These are phyloP conservation scores for Octonoba sinensis DNA, from an alignment of 2,888 invertebrate genomes.

Conservation along the genomic window DNA sequence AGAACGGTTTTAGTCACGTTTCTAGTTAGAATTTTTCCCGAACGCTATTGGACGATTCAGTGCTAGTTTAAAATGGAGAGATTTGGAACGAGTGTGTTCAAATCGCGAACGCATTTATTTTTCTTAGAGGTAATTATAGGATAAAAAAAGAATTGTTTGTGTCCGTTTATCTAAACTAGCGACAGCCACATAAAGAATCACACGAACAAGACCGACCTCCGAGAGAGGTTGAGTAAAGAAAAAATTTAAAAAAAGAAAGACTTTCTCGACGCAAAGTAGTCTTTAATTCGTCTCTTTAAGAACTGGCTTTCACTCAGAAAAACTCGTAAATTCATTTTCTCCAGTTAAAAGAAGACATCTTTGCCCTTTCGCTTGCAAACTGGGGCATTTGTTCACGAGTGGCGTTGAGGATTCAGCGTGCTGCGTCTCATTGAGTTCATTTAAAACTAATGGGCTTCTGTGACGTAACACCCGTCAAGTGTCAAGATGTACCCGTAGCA, in stretches of 20 bases:
- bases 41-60: too few relatives aligned
- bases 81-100: too few relatives aligned
- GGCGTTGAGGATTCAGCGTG: slow-evolving; percentile 43
- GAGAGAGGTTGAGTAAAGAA: slow-evolving; percentile 2
- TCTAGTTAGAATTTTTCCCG: too few relatives aligned
- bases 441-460: too few relatives aligned
- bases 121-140: neutral
- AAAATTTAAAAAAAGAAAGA: slow-evolving; percentile 18
- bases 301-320: slow-evolving; percentile 25
- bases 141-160: slow-evolving; percentile 12
- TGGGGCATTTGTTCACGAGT: slow-evolving; percentile 33
- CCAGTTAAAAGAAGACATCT: slow-evolving; percentile 14
- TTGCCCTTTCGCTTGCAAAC: slow-evolving; percentile 35
- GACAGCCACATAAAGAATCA: slow-evolving; percentile 46
- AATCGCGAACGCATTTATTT: too few relatives aligned
- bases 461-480: too few relatives aligned
- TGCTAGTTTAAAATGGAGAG: too few relatives aligned
- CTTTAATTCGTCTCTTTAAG: slow-evolving; percentile 34
- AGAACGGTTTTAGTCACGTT: too few relatives aligned
- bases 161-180: slow-evolving; percentile 13
- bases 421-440: slow-evolving; percentile 1
- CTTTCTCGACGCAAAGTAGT: slow-evolving; percentile 3
- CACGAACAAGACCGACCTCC: neutral
- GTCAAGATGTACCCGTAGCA: too few relatives aligned
- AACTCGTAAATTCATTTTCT: slow-evolving; percentile 50